Conservation (phyloP, 2,797 vertebrate species). For the Lates japonicus region DNA sequence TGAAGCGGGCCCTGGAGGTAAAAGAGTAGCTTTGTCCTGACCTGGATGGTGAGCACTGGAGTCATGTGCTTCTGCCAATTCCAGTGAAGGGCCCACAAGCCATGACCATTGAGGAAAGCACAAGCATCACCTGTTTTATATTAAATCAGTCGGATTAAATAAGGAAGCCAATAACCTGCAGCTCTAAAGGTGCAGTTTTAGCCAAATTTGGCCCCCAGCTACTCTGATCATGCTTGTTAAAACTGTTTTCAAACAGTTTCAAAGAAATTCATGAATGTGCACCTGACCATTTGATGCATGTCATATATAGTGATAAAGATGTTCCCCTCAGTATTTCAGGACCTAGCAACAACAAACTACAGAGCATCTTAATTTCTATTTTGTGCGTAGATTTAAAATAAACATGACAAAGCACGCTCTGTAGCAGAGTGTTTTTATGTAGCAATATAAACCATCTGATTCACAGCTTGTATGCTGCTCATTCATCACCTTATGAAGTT, state of each 20-base stretch:
- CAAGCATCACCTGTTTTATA: slow-evolving; percentile 84
- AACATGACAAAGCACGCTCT: slow-evolving; percentile 5
- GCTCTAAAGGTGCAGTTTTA: slow-evolving; percentile 45
- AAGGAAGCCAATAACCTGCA: slow-evolving; percentile 76
- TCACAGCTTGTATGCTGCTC: slow-evolving; percentile 12
- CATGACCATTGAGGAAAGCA: slow-evolving; percentile 67
- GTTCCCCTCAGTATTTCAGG: not conserved
- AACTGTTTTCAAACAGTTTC: slow-evolving; percentile 30
- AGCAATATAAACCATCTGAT: slow-evolving; percentile 12
- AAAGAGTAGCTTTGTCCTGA: slow-evolving; percentile 85
- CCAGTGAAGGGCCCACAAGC: slow-evolving; percentile 72
- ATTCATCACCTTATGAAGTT: slow-evolving; percentile 25
- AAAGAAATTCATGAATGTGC: slow-evolving; percentile 12
- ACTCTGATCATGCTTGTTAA: slow-evolving; percentile 36
- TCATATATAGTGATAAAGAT: not conserved
- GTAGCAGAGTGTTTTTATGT: not conserved
- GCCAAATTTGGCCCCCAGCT: slow-evolving; percentile 40
- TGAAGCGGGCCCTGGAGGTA: slow-evolving; percentile 73
- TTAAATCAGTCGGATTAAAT: slow-evolving; percentile 84
- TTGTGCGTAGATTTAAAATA: slow-evolving; percentile 4
- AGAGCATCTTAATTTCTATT: slow-evolving; percentile 7
- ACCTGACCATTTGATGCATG: not conserved
- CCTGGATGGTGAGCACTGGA: slow-evolving; percentile 73
- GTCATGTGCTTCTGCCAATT: slow-evolving; percentile 78
- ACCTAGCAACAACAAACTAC: not conserved